These are phyloP conservation scores for Baronia brevicornis DNA, from an alignment of 2,888 invertebrate genomes.

Conservation along the genomic window DNA sequence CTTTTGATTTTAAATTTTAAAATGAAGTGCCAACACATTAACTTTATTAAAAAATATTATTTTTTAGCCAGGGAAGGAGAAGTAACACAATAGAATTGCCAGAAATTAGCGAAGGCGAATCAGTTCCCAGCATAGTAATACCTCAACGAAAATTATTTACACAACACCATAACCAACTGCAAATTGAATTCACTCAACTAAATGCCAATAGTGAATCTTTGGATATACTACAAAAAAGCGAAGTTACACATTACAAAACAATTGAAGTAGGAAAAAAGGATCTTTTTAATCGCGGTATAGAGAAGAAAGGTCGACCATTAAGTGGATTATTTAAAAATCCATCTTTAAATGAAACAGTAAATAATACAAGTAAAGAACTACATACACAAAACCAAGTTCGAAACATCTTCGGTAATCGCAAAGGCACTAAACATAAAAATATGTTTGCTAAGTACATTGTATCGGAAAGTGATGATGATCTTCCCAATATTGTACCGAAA, in stretches of 20 bases:
- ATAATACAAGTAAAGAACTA: conserved; percentile 40
- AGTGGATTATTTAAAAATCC: conserved; percentile 38
- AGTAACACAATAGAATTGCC: conserved; percentile 43
- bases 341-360: conserved; percentile 41
- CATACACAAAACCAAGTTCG: conserved; percentile 31
- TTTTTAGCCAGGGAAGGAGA: conserved; percentile 47
- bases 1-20: conserved; percentile 2
- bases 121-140: conserved; percentile 55
- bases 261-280: conserved; percentile 37
- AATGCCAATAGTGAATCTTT: conserved; percentile 38
- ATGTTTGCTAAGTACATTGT: conserved; percentile 53
- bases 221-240: conserved; percentile 34
- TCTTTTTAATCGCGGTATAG: conserved; percentile 37
- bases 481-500: conserved; percentile 47
- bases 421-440: conserved; percentile 45
- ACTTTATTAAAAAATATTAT: conserved; percentile 2
- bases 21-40: conserved; percentile 3
- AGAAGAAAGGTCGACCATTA: conserved; percentile 33
- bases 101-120: conserved; percentile 60
- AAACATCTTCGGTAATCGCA: conserved; percentile 45
- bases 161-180: conserved; percentile 40
- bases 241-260: conserved; percentile 31
- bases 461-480: conserved; percentile 59
- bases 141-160: conserved; percentile 52
- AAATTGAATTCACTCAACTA: conserved; percentile 38